phyloP scores from a whole-genome alignment of 2,797 vertebrate genomes.

The Gymnothorax reevesii region DNA sequence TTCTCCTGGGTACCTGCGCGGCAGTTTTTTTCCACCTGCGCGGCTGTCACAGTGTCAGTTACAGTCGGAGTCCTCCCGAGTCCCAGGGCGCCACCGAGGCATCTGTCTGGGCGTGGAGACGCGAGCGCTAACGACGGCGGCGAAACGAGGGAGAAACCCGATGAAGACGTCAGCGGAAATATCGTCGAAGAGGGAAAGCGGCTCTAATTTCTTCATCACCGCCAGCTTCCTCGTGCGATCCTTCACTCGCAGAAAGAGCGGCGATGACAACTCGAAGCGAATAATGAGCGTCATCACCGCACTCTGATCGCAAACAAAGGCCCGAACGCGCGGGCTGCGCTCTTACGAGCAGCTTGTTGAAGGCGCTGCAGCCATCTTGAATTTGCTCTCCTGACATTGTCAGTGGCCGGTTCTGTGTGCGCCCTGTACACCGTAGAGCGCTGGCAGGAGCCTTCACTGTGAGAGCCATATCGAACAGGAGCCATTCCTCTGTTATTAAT shows the following conservation, averaged over 20 bases:
- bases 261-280: background rate
- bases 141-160: conserved; percentile 14
- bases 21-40: conserved; percentile 38
- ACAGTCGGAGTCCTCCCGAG: conserved; percentile 28
- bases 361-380: conserved; percentile 11
- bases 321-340: background rate
- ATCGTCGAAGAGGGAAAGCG: conserved; percentile 28
- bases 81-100: conserved; percentile 27
- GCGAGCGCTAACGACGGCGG: conserved; percentile 27
- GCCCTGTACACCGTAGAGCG: conserved; percentile 54
- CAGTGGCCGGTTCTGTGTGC: conserved; percentile 52
- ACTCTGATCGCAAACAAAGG: background rate
- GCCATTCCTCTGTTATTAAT: background rate
- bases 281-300: background rate
- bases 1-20: conserved; percentile 5
- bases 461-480: background rate
- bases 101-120: conserved; percentile 35
- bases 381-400: conserved; percentile 5
- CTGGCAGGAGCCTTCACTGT: conserved; percentile 54
- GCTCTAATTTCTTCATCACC: conserved; percentile 26
- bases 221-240: background rate
- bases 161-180: conserved; percentile 38
- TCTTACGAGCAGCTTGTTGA: background rate
- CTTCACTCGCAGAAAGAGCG: background rate
- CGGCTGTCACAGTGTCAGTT: conserved; percentile 33